A percentile compares a stretch with the other conserved stretches of the same genome.
phyloP scores from a whole-genome alignment of 2,888 invertebrate genomes.

The Rutpela maculata region DNA sequence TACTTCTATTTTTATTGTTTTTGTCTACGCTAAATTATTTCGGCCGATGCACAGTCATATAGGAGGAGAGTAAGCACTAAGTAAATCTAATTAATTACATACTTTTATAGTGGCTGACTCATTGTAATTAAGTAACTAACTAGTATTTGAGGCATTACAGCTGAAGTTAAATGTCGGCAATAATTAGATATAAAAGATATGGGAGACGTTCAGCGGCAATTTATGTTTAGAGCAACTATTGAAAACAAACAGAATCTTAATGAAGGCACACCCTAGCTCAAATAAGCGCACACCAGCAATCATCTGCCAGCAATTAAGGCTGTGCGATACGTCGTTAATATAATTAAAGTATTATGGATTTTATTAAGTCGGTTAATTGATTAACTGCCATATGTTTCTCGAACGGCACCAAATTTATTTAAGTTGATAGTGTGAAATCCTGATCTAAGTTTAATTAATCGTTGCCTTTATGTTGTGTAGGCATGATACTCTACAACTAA shows the following conservation, averaged over 20 bases:
- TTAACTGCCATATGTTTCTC: background rate
- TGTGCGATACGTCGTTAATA: constrained; percentile 44
- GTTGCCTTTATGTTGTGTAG: too few relatives aligned
- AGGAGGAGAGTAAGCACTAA: background rate
- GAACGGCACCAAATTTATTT: background rate
- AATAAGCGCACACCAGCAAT: constrained; percentile 43
- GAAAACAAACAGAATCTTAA: constrained; percentile 55
- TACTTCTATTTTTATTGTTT: background rate
- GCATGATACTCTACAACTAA: too few relatives aligned
- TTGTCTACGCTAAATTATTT: background rate
- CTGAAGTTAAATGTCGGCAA: background rate
- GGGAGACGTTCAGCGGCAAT: constrained; percentile 29
- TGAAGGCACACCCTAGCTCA: constrained; percentile 51
- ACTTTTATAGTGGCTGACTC: constrained; percentile 6
- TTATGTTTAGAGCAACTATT: constrained; percentile 39
- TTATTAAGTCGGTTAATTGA: constrained; percentile 15
- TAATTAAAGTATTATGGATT: constrained; percentile 51
- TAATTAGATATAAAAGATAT: constrained; percentile 32
- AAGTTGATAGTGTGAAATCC: background rate
- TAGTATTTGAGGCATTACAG: background rate
- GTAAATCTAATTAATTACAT: background rate
- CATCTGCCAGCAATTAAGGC: constrained; percentile 55
- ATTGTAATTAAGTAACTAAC: constrained; percentile 2
- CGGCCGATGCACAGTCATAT: background rate
- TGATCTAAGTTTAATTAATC: background rate